phyloP scores from a whole-genome alignment of 2,888 invertebrate genomes.

The Drosophila macrothrix region DNA sequence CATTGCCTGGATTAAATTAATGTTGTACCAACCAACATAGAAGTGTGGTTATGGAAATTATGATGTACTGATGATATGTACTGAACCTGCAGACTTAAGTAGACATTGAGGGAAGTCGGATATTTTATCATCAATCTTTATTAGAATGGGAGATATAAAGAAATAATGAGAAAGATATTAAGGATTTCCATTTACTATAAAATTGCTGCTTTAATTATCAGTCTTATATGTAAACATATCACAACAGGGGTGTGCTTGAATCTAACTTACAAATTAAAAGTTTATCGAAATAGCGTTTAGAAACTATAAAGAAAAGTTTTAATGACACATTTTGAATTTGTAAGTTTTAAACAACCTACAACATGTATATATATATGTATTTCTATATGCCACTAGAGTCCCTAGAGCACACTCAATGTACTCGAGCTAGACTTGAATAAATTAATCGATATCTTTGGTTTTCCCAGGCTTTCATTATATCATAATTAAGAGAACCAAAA shows the following conservation, averaged over 20 bases:
- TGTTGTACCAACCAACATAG: not conserved
- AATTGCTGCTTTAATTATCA: not conserved
- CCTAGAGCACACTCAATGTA: not conserved
- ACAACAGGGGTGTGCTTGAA: not conserved
- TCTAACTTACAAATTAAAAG: not conserved
- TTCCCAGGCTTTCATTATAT: conserved; percentile 5
- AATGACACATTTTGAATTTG: no score
- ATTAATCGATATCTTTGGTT: conserved; percentile 11
- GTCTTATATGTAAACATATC: not conserved
- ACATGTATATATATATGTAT: no score
- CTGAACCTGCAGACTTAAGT: no score
- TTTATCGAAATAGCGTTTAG: not conserved
- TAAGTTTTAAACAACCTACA: not conserved
- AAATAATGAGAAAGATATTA: fast-evolving
- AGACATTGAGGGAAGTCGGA: not conserved
- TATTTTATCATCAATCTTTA: not conserved
- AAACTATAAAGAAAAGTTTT: not conserved
- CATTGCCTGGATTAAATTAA: not conserved
- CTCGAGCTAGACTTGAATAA: conserved; percentile 3
- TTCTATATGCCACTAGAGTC: not conserved
- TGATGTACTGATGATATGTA: not conserved
- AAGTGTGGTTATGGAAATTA: not conserved
- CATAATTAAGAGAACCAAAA: conserved; percentile 15
- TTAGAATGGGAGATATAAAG: not conserved
- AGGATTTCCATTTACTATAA: not conserved